Conservation (phyloP, 2,888 invertebrate species). For the Callyntrura sp. region DNA sequence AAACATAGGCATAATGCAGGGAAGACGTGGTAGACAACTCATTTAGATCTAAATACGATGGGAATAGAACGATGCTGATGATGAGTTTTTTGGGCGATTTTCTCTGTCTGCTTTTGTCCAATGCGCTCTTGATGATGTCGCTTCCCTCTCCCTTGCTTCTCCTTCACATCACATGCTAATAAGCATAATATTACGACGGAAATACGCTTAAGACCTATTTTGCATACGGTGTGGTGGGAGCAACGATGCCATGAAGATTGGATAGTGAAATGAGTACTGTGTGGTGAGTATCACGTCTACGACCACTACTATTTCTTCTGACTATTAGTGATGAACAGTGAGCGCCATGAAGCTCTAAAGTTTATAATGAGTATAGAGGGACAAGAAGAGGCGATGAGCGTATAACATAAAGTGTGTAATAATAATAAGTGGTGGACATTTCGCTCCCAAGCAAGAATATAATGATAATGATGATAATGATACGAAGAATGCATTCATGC, state of each 20-base stretch:
- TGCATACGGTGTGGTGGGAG: constrained; percentile 58
- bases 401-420: constrained; percentile 43
- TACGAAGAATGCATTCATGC: constrained; percentile 78
- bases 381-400: constrained; percentile 30
- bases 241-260: constrained; percentile 39
- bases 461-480: constrained; percentile 79
- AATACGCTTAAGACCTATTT: constrained; percentile 75
- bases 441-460: constrained; percentile 63
- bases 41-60: constrained; percentile 31
- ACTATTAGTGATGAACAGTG: constrained; percentile 12
- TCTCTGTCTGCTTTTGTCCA: constrained; percentile 67
- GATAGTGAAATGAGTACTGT: constrained; percentile 52
- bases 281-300: neutral
- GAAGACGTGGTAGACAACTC: neutral
- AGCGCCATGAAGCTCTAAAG: constrained; percentile 31
- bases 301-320: neutral
- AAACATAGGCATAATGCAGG: neutral
- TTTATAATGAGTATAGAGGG: constrained; percentile 36
- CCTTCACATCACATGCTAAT: constrained; percentile 63
- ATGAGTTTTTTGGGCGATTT: constrained; percentile 42
- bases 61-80: neutral
- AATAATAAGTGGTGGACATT: constrained; percentile 69
- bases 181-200: constrained; percentile 74
- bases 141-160: constrained; percentile 40
- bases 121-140: constrained; percentile 62